Percentiles rank a stretch among this genome's conserved stretches.
phyloP scores from a whole-genome alignment of 1,140 invertebrate species.

The Lineus longissimus region DNA sequence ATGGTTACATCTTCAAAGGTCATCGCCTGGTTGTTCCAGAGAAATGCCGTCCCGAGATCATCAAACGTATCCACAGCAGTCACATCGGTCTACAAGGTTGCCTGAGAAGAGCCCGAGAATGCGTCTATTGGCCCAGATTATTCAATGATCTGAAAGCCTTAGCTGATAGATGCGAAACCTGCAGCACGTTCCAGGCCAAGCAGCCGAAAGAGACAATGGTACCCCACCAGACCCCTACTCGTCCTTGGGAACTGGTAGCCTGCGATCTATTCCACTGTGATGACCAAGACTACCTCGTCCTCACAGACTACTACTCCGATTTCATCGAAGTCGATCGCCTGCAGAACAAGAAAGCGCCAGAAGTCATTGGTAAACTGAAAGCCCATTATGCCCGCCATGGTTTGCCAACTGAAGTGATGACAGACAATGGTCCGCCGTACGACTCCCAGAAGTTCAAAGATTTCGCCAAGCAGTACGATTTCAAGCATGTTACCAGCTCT shows the following conservation, averaged over 20 bases:
- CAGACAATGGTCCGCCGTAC: no score
- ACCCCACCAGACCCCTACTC: constrained; percentile 18
- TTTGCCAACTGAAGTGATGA: no score
- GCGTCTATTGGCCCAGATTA: constrained; percentile 26
- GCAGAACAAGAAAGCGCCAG: no score
- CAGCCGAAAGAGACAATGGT: constrained; percentile 7
- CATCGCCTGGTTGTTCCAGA: not conserved
- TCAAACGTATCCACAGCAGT: not conserved
- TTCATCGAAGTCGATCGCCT: no score
- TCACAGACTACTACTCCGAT: no score
- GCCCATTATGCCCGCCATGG: no score
- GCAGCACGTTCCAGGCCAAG: constrained; percentile 6
- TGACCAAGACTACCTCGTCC: no score
- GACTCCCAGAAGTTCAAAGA: no score
- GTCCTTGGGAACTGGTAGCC: constrained; percentile 24
- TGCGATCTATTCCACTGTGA: no score
- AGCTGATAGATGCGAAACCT: constrained; percentile 19
- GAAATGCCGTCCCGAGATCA: not conserved
- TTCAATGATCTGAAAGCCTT: constrained; percentile 17
- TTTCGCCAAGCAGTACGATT: no score
- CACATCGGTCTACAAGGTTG: constrained; percentile 23
- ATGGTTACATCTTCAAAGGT: constrained; percentile 4
- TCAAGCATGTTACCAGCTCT: no score
- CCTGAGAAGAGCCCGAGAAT: constrained; percentile 18
- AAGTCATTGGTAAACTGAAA: no score